Evolutionary conservation across 2,113 vertebrate species (phyloP), one percentile per base, ranked within the genome.

Genomic region (Oreochromis spilurus): DNA sequence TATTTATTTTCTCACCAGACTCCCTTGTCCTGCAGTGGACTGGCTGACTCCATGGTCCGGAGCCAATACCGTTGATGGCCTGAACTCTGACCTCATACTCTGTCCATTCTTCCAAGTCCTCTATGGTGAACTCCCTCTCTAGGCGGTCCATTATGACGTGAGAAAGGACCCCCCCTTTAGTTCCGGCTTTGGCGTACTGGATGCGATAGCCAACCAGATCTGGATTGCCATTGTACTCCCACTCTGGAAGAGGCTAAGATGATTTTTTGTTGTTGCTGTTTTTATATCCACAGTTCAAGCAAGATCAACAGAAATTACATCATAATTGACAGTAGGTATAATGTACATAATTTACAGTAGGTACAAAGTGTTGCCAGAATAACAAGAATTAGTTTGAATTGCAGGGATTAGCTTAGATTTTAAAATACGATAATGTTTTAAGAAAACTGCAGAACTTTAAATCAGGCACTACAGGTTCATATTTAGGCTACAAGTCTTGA

Each of bases 81-180:
- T 99, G 98, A 81, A 99, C 96, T 91, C 97, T 97, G 82, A 99
- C 97, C 4, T 97, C 96, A 78, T 99, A 99, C 93, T 99, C 97
- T 0, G 96, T 98, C 99, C 99, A 99, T 94, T 99, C 98, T 95
- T 99, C 98, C 93, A 99, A 96, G 92, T 99, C 98, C 91, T 99
- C 99, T 4, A 99, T 97, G 78, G 98, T 99, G 94, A 97, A 98
- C 21, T 99, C 98, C 3, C 98, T 93, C 93, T 99, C 98, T 92
- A 97, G 96, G 0, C 99, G 97, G 96, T 99, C 98, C 0, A 95
- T 96, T 86, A 99, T 95, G 81, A 97, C 72, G 5, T 98, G 98
- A 40, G 95, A 95, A 4, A 96, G 96, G 0, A 96, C 95, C 79
- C 96, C 97, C 4, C 96, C 97, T 29, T 91, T 97, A 19, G 97